Evolutionary conservation across 2,888 invertebrate genomes (phyloP), one percentile per base, ranked within the genome.

Genomic region (Lycia hirtaria): DNA sequence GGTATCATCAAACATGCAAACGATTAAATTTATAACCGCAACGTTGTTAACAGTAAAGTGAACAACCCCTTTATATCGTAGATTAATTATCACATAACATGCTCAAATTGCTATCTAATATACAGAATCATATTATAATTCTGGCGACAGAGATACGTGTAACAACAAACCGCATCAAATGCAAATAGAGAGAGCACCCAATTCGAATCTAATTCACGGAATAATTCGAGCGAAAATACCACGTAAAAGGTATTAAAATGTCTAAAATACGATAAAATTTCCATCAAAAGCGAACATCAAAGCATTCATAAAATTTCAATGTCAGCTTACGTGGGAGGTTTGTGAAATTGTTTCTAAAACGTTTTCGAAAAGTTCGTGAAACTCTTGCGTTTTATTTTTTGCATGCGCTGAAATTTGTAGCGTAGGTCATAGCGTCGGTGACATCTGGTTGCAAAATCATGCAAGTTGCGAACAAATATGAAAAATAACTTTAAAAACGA

Each of bases 281-380:
- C 19, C 41, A 57, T 37, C 41, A 58, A 45, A 41, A 38, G 52
- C 35, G 53, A 35, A 33, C 57, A 49, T 60, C 65, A 65, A 64
- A 54, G 62, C 62, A 58, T 66, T 64, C 56, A 50, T 60, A 48
- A 54, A 57, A 58, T 66, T 56, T 65, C 56, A 58, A 58, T 54
- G 59, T 51, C 44, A 33, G 60, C 55, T 15, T 19, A 48, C 41
- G 47, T 41, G 52, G 52, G 38, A 12, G 32, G 41, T 26, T 45
- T 26, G 5, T 28, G 19, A 43, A 48, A 58, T 56, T 43, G 52
- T 60, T 50, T 51, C n/a, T n/a, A 26, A 51, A 65, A 45, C 12
- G 35, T 28, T 49, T 56, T 51, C 17, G 28, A 51, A 59, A 60
- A 59, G 19, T 35, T 60, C 47, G 38, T 22, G 41, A 49, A 58